Evolutionary conservation across 1,140 invertebrate species (phyloP).

Genomic region (Cylas formicarius): DNA sequence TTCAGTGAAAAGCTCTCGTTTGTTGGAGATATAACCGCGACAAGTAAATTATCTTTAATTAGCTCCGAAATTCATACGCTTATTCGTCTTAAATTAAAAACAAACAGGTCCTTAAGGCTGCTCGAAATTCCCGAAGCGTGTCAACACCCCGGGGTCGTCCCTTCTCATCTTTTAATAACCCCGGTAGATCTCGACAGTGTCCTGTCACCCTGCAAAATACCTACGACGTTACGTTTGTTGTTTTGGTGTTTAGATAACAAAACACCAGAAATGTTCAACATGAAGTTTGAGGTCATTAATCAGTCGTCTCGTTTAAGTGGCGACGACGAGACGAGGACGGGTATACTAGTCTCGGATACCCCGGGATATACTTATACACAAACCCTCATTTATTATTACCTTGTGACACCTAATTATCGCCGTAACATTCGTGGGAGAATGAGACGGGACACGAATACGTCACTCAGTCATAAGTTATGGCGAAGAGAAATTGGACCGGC

Average conservation of each 20-base stretch:
- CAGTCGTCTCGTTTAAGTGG: constrained; percentile 26
- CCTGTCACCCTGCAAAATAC: too few species aligned
- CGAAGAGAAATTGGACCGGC: not conserved
- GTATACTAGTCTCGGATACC: constrained; percentile 22
- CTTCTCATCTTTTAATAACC: too few species aligned
- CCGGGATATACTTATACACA: constrained; percentile 22
- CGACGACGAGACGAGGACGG: constrained; percentile 28
- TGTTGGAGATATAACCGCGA: too few species aligned
- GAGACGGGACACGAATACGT: constrained; percentile 21
- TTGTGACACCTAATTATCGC: constrained; percentile 35
- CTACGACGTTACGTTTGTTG: constrained; percentile 34
- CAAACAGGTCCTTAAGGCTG: too few species aligned
- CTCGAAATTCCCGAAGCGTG: too few species aligned
- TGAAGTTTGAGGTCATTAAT: constrained; percentile 37
- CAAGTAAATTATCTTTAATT: too few species aligned
- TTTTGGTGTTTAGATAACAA: constrained; percentile 37
- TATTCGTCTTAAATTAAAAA: too few species aligned
- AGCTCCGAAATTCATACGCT: too few species aligned
- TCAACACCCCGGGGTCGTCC: too few species aligned
- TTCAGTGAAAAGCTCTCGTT: too few species aligned
- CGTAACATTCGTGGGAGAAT: constrained; percentile 28
- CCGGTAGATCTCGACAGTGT: too few species aligned
- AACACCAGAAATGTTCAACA: constrained; percentile 35
- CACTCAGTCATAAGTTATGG: constrained; percentile 20
- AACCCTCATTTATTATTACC: constrained; percentile 34